Conservation (phyloP, 2,113 vertebrate species). For the Chamaetylas fuelleborni region DNA sequence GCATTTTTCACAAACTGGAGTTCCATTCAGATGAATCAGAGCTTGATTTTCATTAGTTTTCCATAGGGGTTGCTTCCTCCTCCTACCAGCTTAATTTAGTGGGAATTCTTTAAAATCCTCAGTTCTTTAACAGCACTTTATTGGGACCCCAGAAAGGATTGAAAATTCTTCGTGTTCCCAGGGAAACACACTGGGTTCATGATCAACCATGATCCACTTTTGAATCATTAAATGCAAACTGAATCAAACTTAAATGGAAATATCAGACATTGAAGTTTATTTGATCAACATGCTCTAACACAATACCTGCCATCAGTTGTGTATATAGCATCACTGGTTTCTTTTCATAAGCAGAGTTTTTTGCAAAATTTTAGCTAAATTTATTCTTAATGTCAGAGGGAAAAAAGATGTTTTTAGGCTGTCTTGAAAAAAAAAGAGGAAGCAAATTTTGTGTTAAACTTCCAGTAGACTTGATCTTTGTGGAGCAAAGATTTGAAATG, state of each 20-base stretch:
- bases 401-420: background rate
- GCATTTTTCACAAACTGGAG: background rate
- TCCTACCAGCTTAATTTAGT: background rate
- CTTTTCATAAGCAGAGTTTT: background rate
- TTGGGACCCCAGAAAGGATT: background rate
- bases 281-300: background rate
- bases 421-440: background rate
- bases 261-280: background rate
- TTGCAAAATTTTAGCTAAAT: background rate
- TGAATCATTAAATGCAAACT: background rate
- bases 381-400: background rate
- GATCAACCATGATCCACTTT: background rate
- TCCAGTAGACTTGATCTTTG: background rate
- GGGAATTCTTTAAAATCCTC: background rate
- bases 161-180: background rate
- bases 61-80: background rate
- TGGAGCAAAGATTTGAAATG: background rate
- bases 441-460: background rate
- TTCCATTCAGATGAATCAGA: background rate
- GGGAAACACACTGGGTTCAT: background rate
- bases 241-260: background rate
- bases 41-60: background rate
- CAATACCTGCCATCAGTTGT: background rate
- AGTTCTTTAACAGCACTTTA: background rate
- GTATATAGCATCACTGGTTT: background rate